Percentiles rank a stretch among this genome's conserved stretches.
Conservation (phyloP, 2,797 vertebrate species). For the Enteromius radiatus region DNA sequence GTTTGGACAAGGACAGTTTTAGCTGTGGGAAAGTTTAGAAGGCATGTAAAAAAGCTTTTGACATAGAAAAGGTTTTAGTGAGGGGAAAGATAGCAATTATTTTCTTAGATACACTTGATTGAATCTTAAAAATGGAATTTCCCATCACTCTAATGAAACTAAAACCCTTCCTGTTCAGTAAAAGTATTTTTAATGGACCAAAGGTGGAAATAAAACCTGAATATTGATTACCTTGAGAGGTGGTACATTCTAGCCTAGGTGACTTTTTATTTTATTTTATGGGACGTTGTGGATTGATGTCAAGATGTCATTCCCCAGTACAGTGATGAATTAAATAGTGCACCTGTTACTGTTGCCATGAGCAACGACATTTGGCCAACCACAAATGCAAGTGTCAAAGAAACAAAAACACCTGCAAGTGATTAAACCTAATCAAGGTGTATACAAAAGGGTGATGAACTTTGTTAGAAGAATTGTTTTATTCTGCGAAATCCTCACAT, state of each 20-base stretch:
- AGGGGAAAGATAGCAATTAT: conserved; percentile 28
- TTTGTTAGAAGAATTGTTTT: neutral
- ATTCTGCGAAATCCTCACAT: neutral
- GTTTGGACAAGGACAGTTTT: conserved; percentile 17
- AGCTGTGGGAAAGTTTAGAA: neutral
- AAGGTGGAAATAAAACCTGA: neutral
- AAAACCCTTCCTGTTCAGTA: conserved; percentile 2
- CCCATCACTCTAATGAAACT: conserved; percentile 18
- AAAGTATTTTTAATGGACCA: neutral
- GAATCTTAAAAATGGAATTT: conserved; percentile 33
- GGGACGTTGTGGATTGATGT: neutral
- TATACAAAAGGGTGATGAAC: neutral
- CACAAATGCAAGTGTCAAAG: neutral
- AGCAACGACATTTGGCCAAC: conserved; percentile 29
- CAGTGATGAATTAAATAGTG: neutral
- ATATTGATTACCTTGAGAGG: neutral
- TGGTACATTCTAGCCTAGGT: neutral
- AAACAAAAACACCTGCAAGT: conserved; percentile 17
- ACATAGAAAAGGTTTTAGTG: conserved; percentile 19
- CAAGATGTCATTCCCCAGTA: neutral
- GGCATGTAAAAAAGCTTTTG: conserved; percentile 2
- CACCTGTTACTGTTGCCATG: conserved; percentile 10
- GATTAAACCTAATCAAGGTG: conserved; percentile 19
- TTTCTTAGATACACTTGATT: conserved; percentile 27
- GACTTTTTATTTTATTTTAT: neutral